These are phyloP conservation scores for Schizopygopsis pylzovi DNA, from an alignment of 2,797 vertebrate species.

Conservation along the genomic window DNA sequence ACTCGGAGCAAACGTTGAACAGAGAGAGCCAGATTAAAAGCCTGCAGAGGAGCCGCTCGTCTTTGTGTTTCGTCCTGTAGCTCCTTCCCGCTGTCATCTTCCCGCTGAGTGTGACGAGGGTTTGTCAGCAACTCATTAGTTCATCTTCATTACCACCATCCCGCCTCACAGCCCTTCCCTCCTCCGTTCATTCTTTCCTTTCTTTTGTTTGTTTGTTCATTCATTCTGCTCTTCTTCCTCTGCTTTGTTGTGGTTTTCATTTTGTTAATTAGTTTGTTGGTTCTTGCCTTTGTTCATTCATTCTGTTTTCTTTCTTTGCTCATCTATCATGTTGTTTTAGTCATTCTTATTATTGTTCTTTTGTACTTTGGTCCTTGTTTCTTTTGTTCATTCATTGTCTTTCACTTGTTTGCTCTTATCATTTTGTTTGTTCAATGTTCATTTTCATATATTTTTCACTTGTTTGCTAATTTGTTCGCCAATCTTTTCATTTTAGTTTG, in stretches of 20 bases:
- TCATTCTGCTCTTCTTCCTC: slow-evolving; percentile 17
- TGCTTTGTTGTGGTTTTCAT: not conserved
- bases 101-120: slow-evolving; percentile 52
- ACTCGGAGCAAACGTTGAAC: slow-evolving; percentile 16
- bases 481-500: not conserved
- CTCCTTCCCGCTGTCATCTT: slow-evolving; percentile 18
- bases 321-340: not conserved
- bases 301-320: not conserved
- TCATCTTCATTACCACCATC: slow-evolving; percentile 63
- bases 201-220: not conserved
- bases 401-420: not conserved
- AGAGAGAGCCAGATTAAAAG: slow-evolving; percentile 35
- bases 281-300: not conserved
- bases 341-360: not conserved
- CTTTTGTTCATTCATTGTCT: not conserved
- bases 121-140: slow-evolving; percentile 72
- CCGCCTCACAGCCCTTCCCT: slow-evolving; percentile 19
- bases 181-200: not conserved
- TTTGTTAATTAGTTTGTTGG: not conserved
- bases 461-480: not conserved
- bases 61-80: not conserved
- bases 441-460: not conserved
- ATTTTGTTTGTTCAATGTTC: not conserved
- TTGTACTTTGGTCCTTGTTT: not conserved
- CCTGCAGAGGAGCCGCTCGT: slow-evolving; percentile 10